Evolutionary conservation across 2,113 vertebrate genomes (phyloP).

Genomic region (Ramphastos sulfuratus): DNA sequence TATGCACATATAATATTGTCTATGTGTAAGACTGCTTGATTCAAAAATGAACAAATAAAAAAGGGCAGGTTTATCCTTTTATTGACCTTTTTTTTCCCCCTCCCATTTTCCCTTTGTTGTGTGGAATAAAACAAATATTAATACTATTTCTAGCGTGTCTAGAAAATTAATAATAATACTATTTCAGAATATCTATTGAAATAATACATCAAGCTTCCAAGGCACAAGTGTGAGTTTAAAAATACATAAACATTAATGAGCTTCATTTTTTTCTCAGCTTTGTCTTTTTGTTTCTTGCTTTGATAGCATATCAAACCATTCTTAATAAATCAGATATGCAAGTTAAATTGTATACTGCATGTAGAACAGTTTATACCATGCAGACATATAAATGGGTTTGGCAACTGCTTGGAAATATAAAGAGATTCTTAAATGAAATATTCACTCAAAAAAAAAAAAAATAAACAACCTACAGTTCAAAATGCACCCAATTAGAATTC

Average conservation of each 20-base stretch:
- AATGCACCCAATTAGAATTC: conserved; percentile 71
- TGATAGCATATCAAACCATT: conserved; percentile 49
- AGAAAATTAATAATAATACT: conserved; percentile 32
- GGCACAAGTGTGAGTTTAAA: conserved; percentile 52
- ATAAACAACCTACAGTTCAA: conserved; percentile 42
- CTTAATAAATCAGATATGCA: conserved; percentile 60
- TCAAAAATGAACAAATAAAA: neutral
- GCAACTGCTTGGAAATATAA: conserved; percentile 61
- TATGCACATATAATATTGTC: neutral
- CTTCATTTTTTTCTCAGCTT: conserved; percentile 59
- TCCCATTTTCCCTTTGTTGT: neutral
- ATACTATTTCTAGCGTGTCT: neutral
- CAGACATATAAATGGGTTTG: conserved; percentile 39
- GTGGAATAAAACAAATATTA: conserved; percentile 32
- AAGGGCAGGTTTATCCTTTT: conserved; percentile 28
- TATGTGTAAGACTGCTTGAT: neutral
- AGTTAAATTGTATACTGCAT: conserved; percentile 28
- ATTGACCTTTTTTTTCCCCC: neutral
- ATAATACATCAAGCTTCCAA: conserved; percentile 38
- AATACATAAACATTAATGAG: conserved; percentile 51
- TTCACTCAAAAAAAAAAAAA: conserved; percentile 17
- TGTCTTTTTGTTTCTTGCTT: conserved; percentile 33
- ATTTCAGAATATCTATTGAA: conserved; percentile 42
- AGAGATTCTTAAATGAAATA: conserved; percentile 72
- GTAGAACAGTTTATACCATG: conserved; percentile 27